phyloP scores from a whole-genome alignment of 2,888 invertebrate species.

The Lycaena phlaeas region DNA sequence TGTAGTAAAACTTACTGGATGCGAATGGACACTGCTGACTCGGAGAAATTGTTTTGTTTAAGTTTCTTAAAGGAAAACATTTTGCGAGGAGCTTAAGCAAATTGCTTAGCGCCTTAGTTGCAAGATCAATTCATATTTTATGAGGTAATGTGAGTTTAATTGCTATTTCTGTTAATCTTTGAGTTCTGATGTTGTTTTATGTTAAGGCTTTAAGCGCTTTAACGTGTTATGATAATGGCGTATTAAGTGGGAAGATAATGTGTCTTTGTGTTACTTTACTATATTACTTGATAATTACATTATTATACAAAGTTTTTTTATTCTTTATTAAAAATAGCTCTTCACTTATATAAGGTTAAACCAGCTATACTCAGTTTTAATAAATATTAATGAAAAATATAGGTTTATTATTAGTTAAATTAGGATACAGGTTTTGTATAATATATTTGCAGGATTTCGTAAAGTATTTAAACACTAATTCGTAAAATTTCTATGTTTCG shows the following conservation, averaged over 20 bases:
- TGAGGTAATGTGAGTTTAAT: conserved; percentile 45
- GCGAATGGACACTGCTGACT: conserved; percentile 55
- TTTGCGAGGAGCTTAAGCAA: conserved; percentile 61
- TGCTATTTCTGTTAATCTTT: conserved; percentile 17
- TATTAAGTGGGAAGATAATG: not conserved
- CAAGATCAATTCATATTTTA: conserved; percentile 45
- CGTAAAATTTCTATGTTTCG: too few relatives aligned
- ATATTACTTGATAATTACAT: too few relatives aligned
- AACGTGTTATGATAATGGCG: not conserved
- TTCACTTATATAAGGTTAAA: too few relatives aligned
- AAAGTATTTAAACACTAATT: too few relatives aligned
- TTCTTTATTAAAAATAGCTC: too few relatives aligned
- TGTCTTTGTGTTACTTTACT: too few relatives aligned
- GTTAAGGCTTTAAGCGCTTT: conserved; percentile 12
- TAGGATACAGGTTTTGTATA: too few relatives aligned
- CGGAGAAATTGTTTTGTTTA: conserved; percentile 64
- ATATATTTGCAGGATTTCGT: too few relatives aligned
- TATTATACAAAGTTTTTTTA: too few relatives aligned
- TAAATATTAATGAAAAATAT: too few relatives aligned
- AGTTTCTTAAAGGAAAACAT: conserved; percentile 66
- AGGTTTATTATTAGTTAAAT: too few relatives aligned
- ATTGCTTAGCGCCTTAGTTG: conserved; percentile 37
- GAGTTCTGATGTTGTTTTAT: conserved; percentile 13
- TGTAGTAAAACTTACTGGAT: conserved; percentile 56
- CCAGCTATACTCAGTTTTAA: too few relatives aligned